Base-by-base conservation (phyloP, 2,797 vertebrate genomes). In the Aulostomus chinensis region DNA sequence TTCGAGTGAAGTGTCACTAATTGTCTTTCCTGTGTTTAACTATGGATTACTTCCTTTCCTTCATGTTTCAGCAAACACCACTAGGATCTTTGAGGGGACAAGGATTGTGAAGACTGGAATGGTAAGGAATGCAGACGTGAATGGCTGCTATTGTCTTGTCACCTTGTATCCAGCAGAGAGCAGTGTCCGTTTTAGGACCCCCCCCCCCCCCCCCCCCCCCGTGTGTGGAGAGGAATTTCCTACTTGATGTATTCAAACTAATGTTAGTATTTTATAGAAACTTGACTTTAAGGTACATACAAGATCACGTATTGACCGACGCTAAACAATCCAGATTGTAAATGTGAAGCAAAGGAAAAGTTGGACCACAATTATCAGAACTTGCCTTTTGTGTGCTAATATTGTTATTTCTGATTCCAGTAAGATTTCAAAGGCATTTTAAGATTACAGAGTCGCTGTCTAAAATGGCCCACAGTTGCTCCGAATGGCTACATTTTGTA, bases 81-180 rank as follows among this genome's bases (percentile, higher is more conserved):
- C 96, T 60, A 90, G 95, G 75, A 96, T 98, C 87, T 98, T 98
- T 67, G 95, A 98, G 85, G 96, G 96, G 34, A 97, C 96, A 15
- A 90, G 96, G 72, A 98, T 98, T 37, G 95, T 98, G 60, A 98
- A 98, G 78, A 98, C 96, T 39, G 95, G 94, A 89, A 96, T 96
- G 95, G 96, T 98, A 91, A 94, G 93, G 84, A 12, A 35, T 16
- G 10, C 25, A 26, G 26, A 24, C 2, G 8, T 17, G 4, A 17
- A 20, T 31, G 8, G 6, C 22, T 8, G 2, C 5, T 9, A 13
- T 24, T 45, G 45, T 67, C 15, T 15, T 67, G 42, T 42, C 39
- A 14, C 1, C 28, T 13, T 56, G 25, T 33, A 10, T 67, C 79
- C 86, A 86, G 62, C 58, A 90, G 83, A 75, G 71, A 73, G 76